Evolutionary conservation across 2,797 vertebrate species (phyloP), one percentile per base, ranked within the genome.

Genomic region (Xyrichtys novacula): DNA sequence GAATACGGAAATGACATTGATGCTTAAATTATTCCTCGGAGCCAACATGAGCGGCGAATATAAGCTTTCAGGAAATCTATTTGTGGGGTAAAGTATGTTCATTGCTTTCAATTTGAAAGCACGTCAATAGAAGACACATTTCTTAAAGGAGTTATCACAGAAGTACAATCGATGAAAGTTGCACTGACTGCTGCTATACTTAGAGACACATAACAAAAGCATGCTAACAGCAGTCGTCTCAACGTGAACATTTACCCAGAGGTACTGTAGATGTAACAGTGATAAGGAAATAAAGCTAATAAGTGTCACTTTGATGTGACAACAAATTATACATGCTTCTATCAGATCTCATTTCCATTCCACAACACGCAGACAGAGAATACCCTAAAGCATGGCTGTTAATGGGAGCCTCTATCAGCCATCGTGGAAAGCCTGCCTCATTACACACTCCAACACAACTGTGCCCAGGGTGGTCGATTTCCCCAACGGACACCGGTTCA

Each of bases 301-400:
- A 92, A 93, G 89, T 91, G 91, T 92, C 88, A 85, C 90, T 93
- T 93, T 93, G 92, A 92, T 93, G 89, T 89, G 84, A 89, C 90
- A 91, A 94, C 91, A 93, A 92, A 91, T 91, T 91, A 91, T 91
- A 93, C 93, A 92, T 79, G 90, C 63, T 57, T 87, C 78, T 86
- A 91, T 93, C 91, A 92, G 91, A 93, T 91, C 89, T 85, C 85
- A 91, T 91, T 90, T 91, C 87, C 89, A 84, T 89, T 83, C 84
- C 87, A 83, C 80, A 89, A 87, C 87, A 82, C 75, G 83, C 86
- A 80, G 72, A 86, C 72, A 62, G 86, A 85, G 88, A 86, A 91
- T 92, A 89, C 90, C 93, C 92, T 81, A 90, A 90, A 93, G 93
- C 91, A 36, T 74, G 81, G 76, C 83, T 89, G 88, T 87, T 93